These are phyloP conservation scores for Melanaphis sacchari DNA, from an alignment of 1,140 invertebrate species.

Conservation along the genomic window DNA sequence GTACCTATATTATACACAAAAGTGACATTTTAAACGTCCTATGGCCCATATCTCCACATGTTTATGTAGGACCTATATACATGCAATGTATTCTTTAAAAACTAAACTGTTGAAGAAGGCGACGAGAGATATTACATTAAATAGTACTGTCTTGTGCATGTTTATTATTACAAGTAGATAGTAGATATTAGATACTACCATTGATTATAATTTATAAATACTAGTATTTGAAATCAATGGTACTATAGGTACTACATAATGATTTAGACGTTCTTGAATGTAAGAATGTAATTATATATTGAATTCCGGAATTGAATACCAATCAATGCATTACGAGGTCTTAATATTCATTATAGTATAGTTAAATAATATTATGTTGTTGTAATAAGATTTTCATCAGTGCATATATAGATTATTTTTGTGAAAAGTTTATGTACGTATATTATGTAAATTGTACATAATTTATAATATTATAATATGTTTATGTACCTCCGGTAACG, in stretches of 20 bases:
- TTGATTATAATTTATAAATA: too few relatives aligned
- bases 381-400: neutral
- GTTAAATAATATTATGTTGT: neutral
- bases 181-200: too few relatives aligned
- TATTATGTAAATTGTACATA: too few relatives aligned
- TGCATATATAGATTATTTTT: neutral
- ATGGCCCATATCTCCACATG: neutral
- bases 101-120: neutral
- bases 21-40: neutral
- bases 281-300: neutral
- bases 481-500: neutral
- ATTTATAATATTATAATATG: too few relatives aligned
- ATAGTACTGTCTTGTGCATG: neutral
- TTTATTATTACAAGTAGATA: neutral
- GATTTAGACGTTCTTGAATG: neutral
- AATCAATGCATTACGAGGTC: neutral
- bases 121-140: neutral
- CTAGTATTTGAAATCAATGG: too few relatives aligned
- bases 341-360: neutral
- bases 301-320: neutral
- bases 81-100: neutral
- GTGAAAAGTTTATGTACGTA: too few relatives aligned
- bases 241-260: neutral
- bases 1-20: neutral
- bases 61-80: neutral